Conservation (phyloP, 2,888 invertebrate genomes). For the Phalera bucephala region DNA sequence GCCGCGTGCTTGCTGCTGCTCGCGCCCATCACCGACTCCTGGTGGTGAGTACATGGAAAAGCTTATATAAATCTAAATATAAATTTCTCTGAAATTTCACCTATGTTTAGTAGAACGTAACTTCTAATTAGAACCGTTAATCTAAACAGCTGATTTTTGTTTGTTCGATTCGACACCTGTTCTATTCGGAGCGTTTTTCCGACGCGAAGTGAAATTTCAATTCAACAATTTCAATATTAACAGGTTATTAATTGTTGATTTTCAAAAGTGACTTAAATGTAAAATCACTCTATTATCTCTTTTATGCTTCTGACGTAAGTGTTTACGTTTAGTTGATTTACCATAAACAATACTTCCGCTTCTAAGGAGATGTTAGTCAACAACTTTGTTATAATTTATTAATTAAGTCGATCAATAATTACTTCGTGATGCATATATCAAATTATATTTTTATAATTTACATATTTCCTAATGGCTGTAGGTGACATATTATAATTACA, state of each 20-base stretch:
- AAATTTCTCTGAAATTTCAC: conserved; percentile 5
- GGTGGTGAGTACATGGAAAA: conserved; percentile 88
- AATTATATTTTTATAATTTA: not conserved
- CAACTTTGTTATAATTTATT: not conserved
- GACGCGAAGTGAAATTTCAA: too few species aligned
- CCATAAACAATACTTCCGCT: not conserved
- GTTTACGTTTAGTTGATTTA: not conserved
- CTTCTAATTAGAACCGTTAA: conserved; percentile 15
- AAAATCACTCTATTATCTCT: not conserved
- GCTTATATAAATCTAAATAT: conserved; percentile 3
- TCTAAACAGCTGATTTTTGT: conserved; percentile 33
- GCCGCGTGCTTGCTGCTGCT: conserved; percentile 92
- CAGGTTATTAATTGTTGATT: too few species aligned
- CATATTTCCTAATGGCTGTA: not conserved
- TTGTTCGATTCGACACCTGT: conserved; percentile 25
- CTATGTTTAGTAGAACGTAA: conserved; percentile 4
- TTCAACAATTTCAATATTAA: too few species aligned
- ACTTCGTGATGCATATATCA: not conserved
- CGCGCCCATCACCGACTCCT: conserved; percentile 93
- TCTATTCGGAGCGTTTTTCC: too few species aligned
- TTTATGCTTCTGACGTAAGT: not conserved
- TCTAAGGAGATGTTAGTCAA: not conserved
- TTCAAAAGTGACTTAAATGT: too few species aligned
- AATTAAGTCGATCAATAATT: not conserved
- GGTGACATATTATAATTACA: not conserved